phyloP scores from a whole-genome alignment of 1,140 invertebrate genomes.

The Solenopsis invicta region DNA sequence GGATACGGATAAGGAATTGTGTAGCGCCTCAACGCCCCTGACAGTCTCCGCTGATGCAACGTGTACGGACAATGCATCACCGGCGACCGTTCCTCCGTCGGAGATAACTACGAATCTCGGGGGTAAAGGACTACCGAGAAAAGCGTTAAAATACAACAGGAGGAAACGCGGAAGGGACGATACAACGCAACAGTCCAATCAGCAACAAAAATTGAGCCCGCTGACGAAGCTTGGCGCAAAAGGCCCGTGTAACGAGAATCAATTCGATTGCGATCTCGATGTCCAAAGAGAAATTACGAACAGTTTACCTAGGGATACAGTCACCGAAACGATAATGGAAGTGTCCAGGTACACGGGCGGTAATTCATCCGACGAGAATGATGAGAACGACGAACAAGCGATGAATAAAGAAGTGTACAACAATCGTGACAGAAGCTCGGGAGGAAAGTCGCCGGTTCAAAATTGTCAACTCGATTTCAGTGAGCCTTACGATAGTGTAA shows the following conservation, averaged over 20 bases:
- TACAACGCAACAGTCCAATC: constrained; percentile 63
- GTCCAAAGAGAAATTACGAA: constrained; percentile 22
- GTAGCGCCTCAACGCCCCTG: constrained; percentile 27
- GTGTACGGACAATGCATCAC: constrained; percentile 5
- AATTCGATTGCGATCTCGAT: constrained; percentile 19
- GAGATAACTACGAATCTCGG: constrained; percentile 46
- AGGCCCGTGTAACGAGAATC: constrained; percentile 55
- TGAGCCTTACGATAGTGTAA: constrained; percentile 77
- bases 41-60: constrained; percentile 30
- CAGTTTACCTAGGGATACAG: constrained; percentile 77
- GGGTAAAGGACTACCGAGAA: constrained; percentile 70
- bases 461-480: constrained; percentile 62
- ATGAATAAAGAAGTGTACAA: constrained; percentile 14
- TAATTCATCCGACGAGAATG: constrained; percentile 62
- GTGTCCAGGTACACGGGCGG: constrained; percentile 80
- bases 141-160: constrained; percentile 77
- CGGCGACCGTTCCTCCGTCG: background rate
- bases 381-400: constrained; percentile 41
- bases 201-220: constrained; percentile 59
- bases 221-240: constrained; percentile 59
- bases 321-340: constrained; percentile 84
- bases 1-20: constrained; percentile 53
- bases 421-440: background rate
- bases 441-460: constrained; percentile 21
- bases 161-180: constrained; percentile 64